A percentile compares a stretch with the other conserved stretches of the same genome.
Evolutionary conservation across 2,888 invertebrate species (phyloP).

Genomic region (Molanna angustata): DNA sequence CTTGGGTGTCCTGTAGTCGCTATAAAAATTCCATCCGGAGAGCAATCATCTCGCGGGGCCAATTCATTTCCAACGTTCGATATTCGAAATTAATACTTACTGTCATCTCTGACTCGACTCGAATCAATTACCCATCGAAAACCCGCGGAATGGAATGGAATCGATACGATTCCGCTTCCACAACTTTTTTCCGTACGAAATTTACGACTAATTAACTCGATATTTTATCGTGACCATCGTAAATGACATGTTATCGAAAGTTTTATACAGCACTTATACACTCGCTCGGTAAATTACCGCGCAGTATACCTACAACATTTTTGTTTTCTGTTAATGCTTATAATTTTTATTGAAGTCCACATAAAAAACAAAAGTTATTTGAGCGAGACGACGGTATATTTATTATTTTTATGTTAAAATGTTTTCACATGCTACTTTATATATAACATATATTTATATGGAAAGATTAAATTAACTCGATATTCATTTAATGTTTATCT

Average conservation of each 20-base stretch:
- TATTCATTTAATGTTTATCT: conserved; percentile 11
- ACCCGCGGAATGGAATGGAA: no score
- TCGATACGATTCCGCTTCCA: conserved; percentile 5
- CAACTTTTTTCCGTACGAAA: background rate
- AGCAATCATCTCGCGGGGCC: conserved; percentile 17
- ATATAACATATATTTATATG: no score
- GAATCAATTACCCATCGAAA: conserved; percentile 7
- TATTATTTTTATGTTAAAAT: no score
- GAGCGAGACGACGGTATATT: no score
- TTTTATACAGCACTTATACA: conserved; percentile 7
- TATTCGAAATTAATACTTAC: conserved; percentile 29
- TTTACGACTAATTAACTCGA: background rate
- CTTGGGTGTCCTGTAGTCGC: conserved; percentile 28
- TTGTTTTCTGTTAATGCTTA: no score
- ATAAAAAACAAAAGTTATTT: no score
- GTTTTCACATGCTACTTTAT: conserved; percentile 4
- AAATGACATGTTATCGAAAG: conserved; percentile 13
- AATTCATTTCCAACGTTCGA: conserved; percentile 15
- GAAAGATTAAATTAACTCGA: conserved; percentile 7
- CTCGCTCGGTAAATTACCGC: no score
- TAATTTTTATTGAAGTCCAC: no score
- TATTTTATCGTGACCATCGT: conserved; percentile 9
- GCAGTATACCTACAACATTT: no score
- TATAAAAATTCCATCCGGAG: conserved; percentile 29
- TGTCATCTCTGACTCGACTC: conserved; percentile 28